phyloP scores from a whole-genome alignment of 2,797 vertebrate genomes.

The Hapalemur alaotrensis region DNA sequence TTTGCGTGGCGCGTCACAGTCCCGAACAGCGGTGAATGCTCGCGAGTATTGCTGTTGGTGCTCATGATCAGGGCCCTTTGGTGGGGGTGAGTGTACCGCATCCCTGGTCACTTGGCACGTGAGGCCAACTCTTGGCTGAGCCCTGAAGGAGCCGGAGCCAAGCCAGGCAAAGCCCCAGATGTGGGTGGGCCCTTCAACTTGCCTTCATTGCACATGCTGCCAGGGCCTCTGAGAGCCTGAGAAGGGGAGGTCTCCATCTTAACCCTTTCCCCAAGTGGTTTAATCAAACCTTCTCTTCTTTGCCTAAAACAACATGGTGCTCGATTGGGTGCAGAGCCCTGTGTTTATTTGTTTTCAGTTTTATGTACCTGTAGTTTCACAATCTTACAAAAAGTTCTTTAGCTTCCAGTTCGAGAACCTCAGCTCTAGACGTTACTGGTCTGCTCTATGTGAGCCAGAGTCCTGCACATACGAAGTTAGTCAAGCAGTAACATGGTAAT shows the following conservation, averaged over 20 bases:
- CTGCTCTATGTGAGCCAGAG: rapidly evolving
- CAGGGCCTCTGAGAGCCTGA: rapidly evolving
- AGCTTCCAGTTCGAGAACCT: background rate
- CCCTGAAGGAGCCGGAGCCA: rapidly evolving
- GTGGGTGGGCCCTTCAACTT: background rate
- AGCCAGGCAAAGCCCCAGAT: rapidly evolving
- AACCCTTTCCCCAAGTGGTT: no score
- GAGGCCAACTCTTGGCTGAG: background rate
- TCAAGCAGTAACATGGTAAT: background rate
- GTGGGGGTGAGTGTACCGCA: background rate
- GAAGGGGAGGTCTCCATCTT: background rate
- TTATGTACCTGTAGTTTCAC: background rate
- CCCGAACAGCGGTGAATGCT: background rate
- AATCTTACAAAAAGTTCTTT: rapidly evolving
- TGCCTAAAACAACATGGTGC: rapidly evolving
- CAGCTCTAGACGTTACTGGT: background rate
- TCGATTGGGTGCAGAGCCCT: rapidly evolving
- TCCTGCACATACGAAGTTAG: rapidly evolving
- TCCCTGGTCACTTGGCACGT: background rate
- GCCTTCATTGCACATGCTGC: rapidly evolving
- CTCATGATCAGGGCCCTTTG: background rate
- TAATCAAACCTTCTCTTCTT: no score
- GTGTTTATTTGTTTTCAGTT: background rate
- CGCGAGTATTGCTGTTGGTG: rapidly evolving
- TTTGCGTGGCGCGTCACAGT: rapidly evolving